A percentile compares a stretch with the other conserved stretches of the same genome.
phyloP scores from a whole-genome alignment of 2,888 invertebrate species.

The Chironomus tentans region DNA sequence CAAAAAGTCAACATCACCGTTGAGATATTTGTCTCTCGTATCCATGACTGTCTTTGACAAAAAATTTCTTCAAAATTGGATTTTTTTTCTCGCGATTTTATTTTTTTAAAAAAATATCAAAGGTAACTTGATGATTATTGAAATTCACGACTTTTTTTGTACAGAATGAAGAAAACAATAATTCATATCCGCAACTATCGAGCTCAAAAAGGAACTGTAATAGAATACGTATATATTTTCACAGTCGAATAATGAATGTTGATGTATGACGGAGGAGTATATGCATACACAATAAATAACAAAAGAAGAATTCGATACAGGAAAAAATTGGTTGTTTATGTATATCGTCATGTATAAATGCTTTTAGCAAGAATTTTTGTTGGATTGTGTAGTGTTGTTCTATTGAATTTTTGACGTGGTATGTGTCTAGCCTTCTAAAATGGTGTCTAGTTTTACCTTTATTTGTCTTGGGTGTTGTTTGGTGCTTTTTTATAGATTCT shows the following conservation, averaged over 20 bases:
- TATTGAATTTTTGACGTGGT: too few relatives aligned
- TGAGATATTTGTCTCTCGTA: constrained; percentile 5
- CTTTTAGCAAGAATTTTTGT: too few relatives aligned
- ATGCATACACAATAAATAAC: constrained; percentile 7
- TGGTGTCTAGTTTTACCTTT: too few relatives aligned
- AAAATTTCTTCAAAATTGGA: too few relatives aligned
- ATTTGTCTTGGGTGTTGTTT: too few relatives aligned
- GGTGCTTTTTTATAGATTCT: too few relatives aligned
- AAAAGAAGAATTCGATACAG: background rate
- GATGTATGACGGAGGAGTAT: constrained; percentile 17
- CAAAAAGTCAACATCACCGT: constrained; percentile 6
- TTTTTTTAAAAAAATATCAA: too few relatives aligned
- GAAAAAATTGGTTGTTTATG: background rate
- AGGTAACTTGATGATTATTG: too few relatives aligned
- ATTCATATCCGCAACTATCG: background rate
- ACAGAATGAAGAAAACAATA: background rate
- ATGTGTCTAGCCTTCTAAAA: too few relatives aligned
- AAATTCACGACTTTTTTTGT: background rate
- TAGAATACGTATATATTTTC: background rate
- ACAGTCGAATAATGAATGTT: constrained; percentile 13
- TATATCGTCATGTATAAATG: background rate
- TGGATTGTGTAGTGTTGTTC: too few relatives aligned
- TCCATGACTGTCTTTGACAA: background rate
- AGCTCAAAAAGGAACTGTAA: background rate
- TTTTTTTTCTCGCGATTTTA: too few relatives aligned